Conservation (phyloP, 2,113 vertebrate species). For the Oryzias javanicus region DNA sequence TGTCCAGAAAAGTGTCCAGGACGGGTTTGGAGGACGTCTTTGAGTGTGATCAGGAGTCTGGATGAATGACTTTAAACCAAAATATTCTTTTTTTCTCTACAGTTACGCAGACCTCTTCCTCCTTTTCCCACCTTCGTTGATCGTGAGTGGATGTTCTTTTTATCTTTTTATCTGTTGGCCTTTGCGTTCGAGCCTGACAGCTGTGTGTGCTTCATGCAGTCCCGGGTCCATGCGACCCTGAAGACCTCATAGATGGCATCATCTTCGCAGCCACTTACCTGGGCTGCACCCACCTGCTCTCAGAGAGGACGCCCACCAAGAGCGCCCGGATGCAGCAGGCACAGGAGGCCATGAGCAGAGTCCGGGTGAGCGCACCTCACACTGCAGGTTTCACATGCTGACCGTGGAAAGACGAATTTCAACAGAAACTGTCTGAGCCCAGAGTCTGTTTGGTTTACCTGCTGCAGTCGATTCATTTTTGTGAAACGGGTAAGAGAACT, state of each 20-base stretch:
- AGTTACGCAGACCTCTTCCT: slow-evolving; percentile 91
- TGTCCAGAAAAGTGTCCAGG: too few species aligned
- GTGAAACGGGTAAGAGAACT: too few species aligned
- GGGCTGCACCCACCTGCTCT: slow-evolving; percentile 95
- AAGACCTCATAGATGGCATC: slow-evolving; percentile 96
- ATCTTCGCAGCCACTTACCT: slow-evolving; percentile 98
- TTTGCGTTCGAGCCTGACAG: slow-evolving; percentile 12
- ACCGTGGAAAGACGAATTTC: background rate
- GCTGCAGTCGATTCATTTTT: too few species aligned
- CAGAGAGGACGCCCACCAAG: slow-evolving; percentile 93
- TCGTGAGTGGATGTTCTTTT: slow-evolving; percentile 78
- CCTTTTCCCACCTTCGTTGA: slow-evolving; percentile 96
- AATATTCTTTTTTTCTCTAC: slow-evolving; percentile 55
- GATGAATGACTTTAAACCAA: slow-evolving; percentile 21
- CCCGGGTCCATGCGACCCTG: slow-evolving; percentile 94
- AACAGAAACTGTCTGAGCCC: too few species aligned
- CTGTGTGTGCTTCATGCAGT: slow-evolving; percentile 71
- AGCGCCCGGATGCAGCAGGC: slow-evolving; percentile 97
- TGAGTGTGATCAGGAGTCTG: background rate
- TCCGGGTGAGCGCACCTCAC: slow-evolving; percentile 80
- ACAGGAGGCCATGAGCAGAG: slow-evolving; percentile 94
- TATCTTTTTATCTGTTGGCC: background rate
- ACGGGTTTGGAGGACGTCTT: too few species aligned
- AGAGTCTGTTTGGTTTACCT: too few species aligned
- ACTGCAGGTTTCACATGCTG: background rate